Base-by-base conservation (phyloP, 64 coral and sea anemone genomes). In the Anthopleura sola region DNA sequence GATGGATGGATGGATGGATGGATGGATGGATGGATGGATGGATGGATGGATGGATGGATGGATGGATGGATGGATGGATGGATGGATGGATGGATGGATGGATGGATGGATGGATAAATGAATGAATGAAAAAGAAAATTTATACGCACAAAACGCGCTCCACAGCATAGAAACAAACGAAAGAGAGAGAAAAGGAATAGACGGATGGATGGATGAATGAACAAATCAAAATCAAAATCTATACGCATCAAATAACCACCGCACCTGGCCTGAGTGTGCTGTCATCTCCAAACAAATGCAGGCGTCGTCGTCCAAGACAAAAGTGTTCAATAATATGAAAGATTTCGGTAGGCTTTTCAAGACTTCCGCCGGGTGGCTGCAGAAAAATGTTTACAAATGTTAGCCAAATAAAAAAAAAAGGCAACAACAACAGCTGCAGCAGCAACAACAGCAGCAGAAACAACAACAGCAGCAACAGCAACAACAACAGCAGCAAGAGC, bases 251-350 rank as follows among this genome's bases (percentile, higher is more conserved):
- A 32, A 14, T 71, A 5, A 29, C 3, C 19, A 36, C 79, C 86
- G 50, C 48, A 98, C 96, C 96, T 90, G 96, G 96, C 75, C 96
- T 88, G 31, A 98, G 82, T 0, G 96, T 92, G 31, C 88, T 94
- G 78, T 98, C 96, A 86, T 86, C 88, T 48, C 89, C 92, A 75
- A 98, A 98, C 81, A 98, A 56, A 53, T 98, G 84, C 56, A 98
- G 92, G 10, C 96, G 93, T 31, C 96, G 83, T 78, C 96, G 83
- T 58, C 96, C 96, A 26, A 98, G 68, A 77, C 96, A 98, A 74
- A 98, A 98, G 83, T 98, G 96, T 31, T 98, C 96, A 75, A 94
- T 87, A 32, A 98, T 98, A 13, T 98, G 96, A 78, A 98, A 98
- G 21, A 98, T 98, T 64, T 98, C 96, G 36, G 93, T 91, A 23